Evolutionary conservation across 2,888 invertebrate genomes (phyloP), one percentile per base, ranked within the genome.

Genomic region (Gari tellinella): DNA sequence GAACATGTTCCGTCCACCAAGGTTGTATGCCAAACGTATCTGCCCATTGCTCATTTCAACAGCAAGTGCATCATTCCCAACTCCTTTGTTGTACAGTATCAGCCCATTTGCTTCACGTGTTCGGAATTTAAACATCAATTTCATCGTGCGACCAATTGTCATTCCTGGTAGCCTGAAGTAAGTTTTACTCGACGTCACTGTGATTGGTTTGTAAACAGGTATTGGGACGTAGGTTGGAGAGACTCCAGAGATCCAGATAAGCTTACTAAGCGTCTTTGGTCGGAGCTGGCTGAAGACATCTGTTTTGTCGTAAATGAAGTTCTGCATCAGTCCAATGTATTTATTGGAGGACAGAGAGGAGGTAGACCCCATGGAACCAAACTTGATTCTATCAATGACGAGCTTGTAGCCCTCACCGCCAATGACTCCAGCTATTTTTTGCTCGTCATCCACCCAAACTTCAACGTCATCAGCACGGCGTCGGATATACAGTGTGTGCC

Each of bases 401-500:
- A 88, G 69, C 12, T 68, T 69, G 66, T 84, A 89, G 52, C 80
- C 78, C 17, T 86, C 78, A 1, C 86, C 85, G 1, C 81, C 81
- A 15, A 88, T 75, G 7, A 74, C 68, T 19, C 73, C 88, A 38
- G 46, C 65, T 2, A 52, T 51, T 2, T 63, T 67, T 5, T 70
- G 56, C 1, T 68, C 67, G 46, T 88, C 84, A 63, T 91, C 91
- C 4, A 92, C 88, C 86, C 87, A 89, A 5, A 88, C 75, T 46
- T 88, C 81, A 23, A 92, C 45, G 26, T 89, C 69, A 56, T 90
- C 86, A 23, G 89, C 91, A 38, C 91, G 84, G 17, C 92, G 84
- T 31, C 83, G 81, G 14, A 92, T 80, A 73, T 89, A 81, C 43
- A 91, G 56, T 0, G 90, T 90, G 79, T 92, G 92, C 92, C 92